Evolutionary conservation across 2,888 invertebrate species (phyloP), one percentile per base, ranked within the genome.

Genomic region (Eristalinus sepulchralis): DNA sequence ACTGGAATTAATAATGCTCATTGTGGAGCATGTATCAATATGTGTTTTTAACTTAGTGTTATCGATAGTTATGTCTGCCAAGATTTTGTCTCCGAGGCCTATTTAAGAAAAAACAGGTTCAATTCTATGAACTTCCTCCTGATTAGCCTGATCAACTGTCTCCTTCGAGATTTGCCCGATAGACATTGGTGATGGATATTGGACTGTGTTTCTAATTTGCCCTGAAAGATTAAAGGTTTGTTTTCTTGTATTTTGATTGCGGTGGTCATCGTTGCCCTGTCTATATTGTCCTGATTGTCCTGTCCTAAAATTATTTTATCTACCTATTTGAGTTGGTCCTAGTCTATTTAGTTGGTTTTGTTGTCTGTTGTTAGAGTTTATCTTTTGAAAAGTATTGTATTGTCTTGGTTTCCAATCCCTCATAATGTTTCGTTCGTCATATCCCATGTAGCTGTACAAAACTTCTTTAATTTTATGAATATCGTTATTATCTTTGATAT

Each of bases 361-460:
- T 64, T 34, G 34, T 64, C 39, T 24, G 64, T 39, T 2, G 20
- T 64, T 64, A 64, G 36, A 24, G 39, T 64, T 64, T 11, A 5
- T 39, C 11, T 64, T 11, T 63, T 63, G 36, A 24, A 36, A 11
- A 17, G 53, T 53, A 53, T 53, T 39, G 62, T 64, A 13, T 64
- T 39, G 64, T 39, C 36, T 39, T 64, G 13, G 39, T 27, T 27
- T 27, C 27, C 2, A 67, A 17, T 57, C 68, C 22, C 68, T 68
- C 4, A 62, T 47, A 62, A 62, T 47, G 11, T 72, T 72, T 39
- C 47, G 31, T 20, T 47, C 47, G 10, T 72, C 71, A 57, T 73
- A 73, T 27, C 64, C 63, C 64, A 64, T 59, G 39, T 66, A 66
- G 6, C 17, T 75, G 31, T 75, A 75, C n/a, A 66, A 13, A n/a